phyloP scores from a whole-genome alignment of 2,888 invertebrate genomes.

The Linyphia triangularis region DNA sequence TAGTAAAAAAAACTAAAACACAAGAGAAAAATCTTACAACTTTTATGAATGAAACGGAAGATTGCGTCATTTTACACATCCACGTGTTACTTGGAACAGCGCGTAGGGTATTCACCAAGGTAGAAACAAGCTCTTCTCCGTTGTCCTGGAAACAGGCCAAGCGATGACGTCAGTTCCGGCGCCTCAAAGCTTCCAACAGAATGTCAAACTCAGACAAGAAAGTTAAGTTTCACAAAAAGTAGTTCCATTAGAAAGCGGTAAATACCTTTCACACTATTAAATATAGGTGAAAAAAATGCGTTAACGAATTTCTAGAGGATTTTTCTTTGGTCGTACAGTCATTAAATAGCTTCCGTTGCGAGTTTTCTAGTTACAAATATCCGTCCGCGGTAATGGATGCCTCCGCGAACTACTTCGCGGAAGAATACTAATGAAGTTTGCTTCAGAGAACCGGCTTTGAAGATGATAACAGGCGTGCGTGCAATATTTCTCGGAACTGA shows the following conservation, averaged over 20 bases:
- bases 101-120: constrained; percentile 43
- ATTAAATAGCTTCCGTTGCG: constrained; percentile 14
- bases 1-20: background rate
- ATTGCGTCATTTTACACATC: constrained; percentile 71
- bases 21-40: constrained; percentile 11
- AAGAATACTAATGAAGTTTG: constrained; percentile 58
- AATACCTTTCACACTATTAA: background rate
- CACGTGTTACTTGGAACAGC: constrained; percentile 66
- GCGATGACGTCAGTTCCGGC: constrained; percentile 61
- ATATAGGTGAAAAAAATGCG: background rate
- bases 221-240: constrained; percentile 22
- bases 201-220: constrained; percentile 38
- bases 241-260: constrained; percentile 1
- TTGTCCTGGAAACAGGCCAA: constrained; percentile 64
- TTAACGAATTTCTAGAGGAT: constrained; percentile 1
- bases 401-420: constrained; percentile 68
- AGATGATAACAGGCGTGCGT: constrained; percentile 55
- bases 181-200: constrained; percentile 29
- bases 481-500: constrained; percentile 66
- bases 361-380: background rate
- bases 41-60: constrained; percentile 68
- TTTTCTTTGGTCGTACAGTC: background rate
- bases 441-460: constrained; percentile 72
- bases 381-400: constrained; percentile 20
- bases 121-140: constrained; percentile 21